Evolutionary conservation across 2,888 invertebrate species (phyloP), one percentile per base, ranked within the genome.

Genomic region (Bedellia somnulentella): DNA sequence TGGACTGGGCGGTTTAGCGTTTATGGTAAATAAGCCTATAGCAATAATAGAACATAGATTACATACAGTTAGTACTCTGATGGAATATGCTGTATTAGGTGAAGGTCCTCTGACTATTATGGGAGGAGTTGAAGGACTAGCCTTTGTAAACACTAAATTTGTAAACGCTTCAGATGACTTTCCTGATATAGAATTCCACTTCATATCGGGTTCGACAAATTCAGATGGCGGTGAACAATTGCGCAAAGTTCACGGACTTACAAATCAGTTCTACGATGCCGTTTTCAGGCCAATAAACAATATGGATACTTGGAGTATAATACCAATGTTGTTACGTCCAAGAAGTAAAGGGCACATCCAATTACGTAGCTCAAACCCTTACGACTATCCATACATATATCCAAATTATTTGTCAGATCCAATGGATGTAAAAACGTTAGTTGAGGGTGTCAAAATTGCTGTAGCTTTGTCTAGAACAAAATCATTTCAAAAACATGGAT

Each of bases 131-230:
- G 93, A 93, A 63, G 89, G 88, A 0, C 57, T 93, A n/a, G 93
- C 86, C 0, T 94, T 91, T 55, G 87, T 93, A 10, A 91, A 90
- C 40, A 93, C 93, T 0, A 91, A 89, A 52, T 92, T 86, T 46
- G 86, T 81, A 0, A 93, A 93, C 43, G 80, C 77, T 0, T 79
- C 85, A 0, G 81, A 87, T 1, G 93, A 93, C 50, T 91, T 85
- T 55, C 93, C 93, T 0, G 93, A 94, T 44, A 88, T 93, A 18
- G 91, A 93, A 50, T 87, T 93, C 44, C 93, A 93, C 56, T 92
- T 93, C 45, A 82, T 91, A 22, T 89, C 91, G 1, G 91, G 92
- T 5, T 89, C 89, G 3, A 89, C 91, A 0, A 89, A 87, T 49
- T 89, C 92, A 0, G 93, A 93, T 49, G 89, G 87, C 0, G 93